These are phyloP conservation scores for Marronus borbonicus DNA, from an alignment of 2,888 invertebrate species.

Conservation along the genomic window DNA sequence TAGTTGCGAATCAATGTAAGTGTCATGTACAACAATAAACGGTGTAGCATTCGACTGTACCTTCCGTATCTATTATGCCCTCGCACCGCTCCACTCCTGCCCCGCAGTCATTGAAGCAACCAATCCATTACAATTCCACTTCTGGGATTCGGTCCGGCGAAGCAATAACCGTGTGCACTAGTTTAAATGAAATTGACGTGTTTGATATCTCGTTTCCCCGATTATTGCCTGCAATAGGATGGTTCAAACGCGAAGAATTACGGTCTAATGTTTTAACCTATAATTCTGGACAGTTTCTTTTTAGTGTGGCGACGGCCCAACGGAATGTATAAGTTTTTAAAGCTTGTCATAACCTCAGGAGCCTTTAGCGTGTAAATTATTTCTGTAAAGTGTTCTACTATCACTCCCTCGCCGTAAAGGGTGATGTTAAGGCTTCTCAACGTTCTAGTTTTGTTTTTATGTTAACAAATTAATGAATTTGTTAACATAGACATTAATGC, in stretches of 20 bases:
- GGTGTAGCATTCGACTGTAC: neutral
- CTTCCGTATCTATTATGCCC: neutral
- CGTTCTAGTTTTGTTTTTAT: too few species aligned
- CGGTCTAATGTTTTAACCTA: neutral
- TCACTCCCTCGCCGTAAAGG: too few species aligned
- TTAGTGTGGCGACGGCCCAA: too few species aligned
- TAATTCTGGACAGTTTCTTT: neutral
- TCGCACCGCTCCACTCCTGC: neutral
- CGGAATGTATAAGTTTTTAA: too few species aligned
- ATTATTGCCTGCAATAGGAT: neutral
- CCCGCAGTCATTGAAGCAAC: neutral
- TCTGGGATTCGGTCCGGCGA: neutral
- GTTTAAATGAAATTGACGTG: neutral
- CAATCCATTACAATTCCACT: constrained; percentile 16
- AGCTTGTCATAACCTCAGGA: too few species aligned
- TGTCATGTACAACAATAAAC: constrained; percentile 37
- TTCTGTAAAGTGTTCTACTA: too few species aligned
- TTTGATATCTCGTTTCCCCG: neutral
- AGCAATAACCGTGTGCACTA: neutral
- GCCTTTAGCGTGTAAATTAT: too few species aligned
- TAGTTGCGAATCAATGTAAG: constrained; percentile 37
- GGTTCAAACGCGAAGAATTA: neutral
- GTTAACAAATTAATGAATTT: too few species aligned
- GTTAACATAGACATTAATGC: too few species aligned
- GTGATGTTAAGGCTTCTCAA: too few species aligned